Conservation (phyloP, 2,113 vertebrate genomes). For the Eleginops maclovinus region DNA sequence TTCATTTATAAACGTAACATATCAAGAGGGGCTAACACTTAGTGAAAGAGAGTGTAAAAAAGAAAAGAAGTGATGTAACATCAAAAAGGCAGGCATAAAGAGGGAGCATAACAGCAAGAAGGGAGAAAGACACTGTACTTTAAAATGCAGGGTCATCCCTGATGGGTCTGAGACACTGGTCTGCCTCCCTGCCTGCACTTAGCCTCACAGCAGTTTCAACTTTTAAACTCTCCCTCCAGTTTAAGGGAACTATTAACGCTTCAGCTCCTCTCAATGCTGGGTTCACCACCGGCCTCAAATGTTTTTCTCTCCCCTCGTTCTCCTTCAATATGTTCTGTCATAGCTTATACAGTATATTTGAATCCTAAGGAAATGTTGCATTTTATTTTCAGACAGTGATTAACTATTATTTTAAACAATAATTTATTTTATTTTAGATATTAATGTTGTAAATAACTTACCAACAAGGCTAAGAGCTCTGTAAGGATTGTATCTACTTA, state of each 20-base stretch:
- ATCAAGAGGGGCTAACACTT: background rate
- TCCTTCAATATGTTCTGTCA: constrained; percentile 1
- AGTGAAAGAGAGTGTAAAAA: background rate
- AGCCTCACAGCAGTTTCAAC: constrained; percentile 51
- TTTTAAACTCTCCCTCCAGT: constrained; percentile 55
- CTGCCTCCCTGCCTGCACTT: constrained; percentile 24
- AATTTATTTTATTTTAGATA: background rate
- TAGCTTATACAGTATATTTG: background rate
- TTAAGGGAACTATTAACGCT: constrained; percentile 56
- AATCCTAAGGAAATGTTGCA: background rate
- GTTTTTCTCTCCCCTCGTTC: background rate
- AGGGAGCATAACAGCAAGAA: background rate
- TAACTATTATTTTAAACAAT: background rate
- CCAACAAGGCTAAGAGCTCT: background rate
- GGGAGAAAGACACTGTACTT: constrained; percentile 35
- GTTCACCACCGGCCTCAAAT: constrained; percentile 26
- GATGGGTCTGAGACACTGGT: constrained; percentile 20
- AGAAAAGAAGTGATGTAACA: constrained; percentile 37
- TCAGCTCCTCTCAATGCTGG: constrained; percentile 45
- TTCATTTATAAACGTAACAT: background rate
- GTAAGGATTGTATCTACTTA: too few species aligned
- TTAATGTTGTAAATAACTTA: background rate
- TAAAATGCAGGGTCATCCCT: constrained; percentile 39
- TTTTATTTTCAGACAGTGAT: background rate
- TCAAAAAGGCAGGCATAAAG: constrained; percentile 26